phyloP scores from a whole-genome alignment of 2,797 vertebrate species.

The Hyperoplus lanceolatus region DNA sequence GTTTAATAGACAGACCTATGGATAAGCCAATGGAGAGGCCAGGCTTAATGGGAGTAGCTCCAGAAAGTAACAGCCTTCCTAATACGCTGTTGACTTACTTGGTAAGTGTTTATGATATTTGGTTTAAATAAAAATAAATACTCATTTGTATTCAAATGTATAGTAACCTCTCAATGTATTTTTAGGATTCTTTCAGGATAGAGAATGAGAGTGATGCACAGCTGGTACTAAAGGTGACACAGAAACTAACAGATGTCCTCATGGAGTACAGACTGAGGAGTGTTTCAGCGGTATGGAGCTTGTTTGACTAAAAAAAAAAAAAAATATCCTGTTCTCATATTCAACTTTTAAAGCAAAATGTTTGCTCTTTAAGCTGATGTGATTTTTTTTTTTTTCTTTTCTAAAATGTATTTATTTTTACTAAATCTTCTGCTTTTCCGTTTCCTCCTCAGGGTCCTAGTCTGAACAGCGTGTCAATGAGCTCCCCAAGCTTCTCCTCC shows the following conservation, averaged over 20 bases:
- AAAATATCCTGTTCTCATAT: background rate
- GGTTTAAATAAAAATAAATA: no score
- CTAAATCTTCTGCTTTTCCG: background rate
- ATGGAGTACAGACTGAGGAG: conserved; percentile 89
- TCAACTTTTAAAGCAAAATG: background rate
- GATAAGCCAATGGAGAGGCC: conserved; percentile 56
- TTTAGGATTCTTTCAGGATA: conserved; percentile 89
- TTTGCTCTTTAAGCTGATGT: background rate
- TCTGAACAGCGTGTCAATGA: conserved; percentile 62
- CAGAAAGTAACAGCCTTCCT: conserved; percentile 70
- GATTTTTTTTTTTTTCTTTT: conserved; percentile 1
- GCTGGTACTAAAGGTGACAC: conserved; percentile 90
- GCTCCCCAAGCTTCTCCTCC: conserved; percentile 64
- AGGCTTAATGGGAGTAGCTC: conserved; percentile 67
- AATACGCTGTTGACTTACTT: conserved; percentile 82
- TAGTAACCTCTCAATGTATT: conserved; percentile 17
- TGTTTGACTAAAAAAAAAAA: background rate
- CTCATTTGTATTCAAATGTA: background rate
- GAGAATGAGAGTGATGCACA: conserved; percentile 89
- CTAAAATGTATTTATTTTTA: background rate
- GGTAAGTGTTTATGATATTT: conserved; percentile 60
- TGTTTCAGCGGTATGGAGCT: conserved; percentile 76
- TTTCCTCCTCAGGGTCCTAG: conserved; percentile 70
- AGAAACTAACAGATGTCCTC: conserved; percentile 89
- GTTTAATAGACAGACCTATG: conserved; percentile 43